Base-by-base conservation (phyloP, 2,113 vertebrate genomes). In the Cranoglanis bouderius region DNA sequence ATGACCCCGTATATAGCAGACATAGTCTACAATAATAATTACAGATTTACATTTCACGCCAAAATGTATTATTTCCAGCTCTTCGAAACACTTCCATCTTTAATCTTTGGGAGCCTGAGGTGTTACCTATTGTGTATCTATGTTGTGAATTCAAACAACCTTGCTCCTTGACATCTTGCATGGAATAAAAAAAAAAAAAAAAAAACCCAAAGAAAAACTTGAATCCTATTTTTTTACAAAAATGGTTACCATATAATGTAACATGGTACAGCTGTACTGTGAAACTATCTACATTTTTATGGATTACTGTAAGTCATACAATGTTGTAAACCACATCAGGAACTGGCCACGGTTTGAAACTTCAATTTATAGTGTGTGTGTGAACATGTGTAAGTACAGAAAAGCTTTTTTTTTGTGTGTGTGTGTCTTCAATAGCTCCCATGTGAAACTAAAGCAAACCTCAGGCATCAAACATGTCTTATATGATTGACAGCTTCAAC, bases 251-350 rank as follows among this genome's bases (percentile, higher is more conserved):
- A 24, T 38, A 57, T 32, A 82, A 59, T 38, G n/a, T 59, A 57
- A 82, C 51, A 38, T 59, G 53, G 49, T 82, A 24, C 80, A 57
- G 32, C 80, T 38, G 80, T 10, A 57, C 53, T 82, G 29, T n/a
- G 29, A 18, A 80, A 26, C 14, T n/a, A 38, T 57, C 4, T 19
- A 9, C 26, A 55, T 82, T 21, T 82, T 82, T 82, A 82, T 38
- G 19, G n/a, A 10, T 57, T 38, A 57, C 21, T 82, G n/a, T 82
- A 82, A 59, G 32, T 38, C 80, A 82, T 82, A 59, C 80, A 26
- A n/a, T 57, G 78, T 35, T 19, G 12, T 57, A 82, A 82, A 82
- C 80, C 80, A 82, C 80, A 82, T 80, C 80, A 82, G 32, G 53
- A 13, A 26, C 80, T 59, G 80, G 32, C 80, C 4, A 21, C 12